A percentile compares a stretch with the other conserved stretches of the same genome.
phyloP scores from a whole-genome alignment of 2,113 vertebrate species.

The Tursiops truncatus region DNA sequence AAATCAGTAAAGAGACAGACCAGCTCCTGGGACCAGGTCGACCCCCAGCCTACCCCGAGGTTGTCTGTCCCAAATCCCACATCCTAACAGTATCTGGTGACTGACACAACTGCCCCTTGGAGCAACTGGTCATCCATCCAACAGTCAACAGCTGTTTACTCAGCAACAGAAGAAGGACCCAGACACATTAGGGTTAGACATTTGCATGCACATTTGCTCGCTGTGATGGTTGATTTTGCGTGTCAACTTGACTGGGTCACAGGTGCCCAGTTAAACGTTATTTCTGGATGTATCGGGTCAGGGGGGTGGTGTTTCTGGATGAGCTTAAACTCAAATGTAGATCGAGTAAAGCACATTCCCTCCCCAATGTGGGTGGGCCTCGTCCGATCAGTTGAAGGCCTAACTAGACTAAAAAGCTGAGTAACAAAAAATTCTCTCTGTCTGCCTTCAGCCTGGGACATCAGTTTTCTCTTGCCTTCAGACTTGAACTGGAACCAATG shows the following conservation, averaged over 20 bases:
- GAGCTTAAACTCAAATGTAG: background rate
- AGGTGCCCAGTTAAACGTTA: background rate
- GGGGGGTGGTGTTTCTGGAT: background rate
- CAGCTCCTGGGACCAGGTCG: background rate
- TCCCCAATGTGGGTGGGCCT: too few species aligned
- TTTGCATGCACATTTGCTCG: too few species aligned
- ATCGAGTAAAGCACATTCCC: background rate
- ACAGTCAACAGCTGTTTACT: background rate
- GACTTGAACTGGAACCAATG: background rate
- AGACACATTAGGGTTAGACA: background rate
- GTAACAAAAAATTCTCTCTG: background rate
- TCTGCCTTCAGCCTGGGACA: background rate
- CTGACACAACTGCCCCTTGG: background rate
- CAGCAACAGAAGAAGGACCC: background rate
- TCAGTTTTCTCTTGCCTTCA: background rate
- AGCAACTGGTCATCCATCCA: background rate
- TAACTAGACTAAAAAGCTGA: background rate
- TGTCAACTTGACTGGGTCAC: background rate
- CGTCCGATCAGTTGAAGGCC: background rate
- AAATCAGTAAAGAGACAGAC: background rate
- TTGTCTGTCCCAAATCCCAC: too few species aligned
- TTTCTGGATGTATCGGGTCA: background rate
- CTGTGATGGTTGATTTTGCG: background rate
- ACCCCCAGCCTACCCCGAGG: background rate
- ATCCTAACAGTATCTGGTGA: background rate